Evolutionary conservation across 1,140 invertebrate genomes (phyloP).

Genomic region (Zaprionus taronus): DNA sequence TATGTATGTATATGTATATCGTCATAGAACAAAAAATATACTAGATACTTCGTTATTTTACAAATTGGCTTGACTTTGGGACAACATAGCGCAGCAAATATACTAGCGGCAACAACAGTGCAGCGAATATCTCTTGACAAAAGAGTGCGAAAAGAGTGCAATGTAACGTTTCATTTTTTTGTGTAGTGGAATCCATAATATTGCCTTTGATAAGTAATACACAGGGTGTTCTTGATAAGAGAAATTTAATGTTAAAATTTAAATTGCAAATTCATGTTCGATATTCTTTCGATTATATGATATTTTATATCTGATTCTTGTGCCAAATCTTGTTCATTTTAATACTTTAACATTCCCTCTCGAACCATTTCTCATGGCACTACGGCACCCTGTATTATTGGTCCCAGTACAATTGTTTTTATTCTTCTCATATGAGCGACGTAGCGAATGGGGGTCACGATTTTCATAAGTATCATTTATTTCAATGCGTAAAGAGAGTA

Average conservation of each 20-base stretch:
- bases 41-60: slow-evolving; percentile 60
- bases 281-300: neutral
- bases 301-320: neutral
- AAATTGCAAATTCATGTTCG: too few relatives aligned
- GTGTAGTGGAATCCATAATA: slow-evolving; percentile 5
- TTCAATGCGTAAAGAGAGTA: slow-evolving; percentile 29
- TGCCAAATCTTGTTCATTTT: too few relatives aligned
- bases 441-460: slow-evolving; percentile 72
- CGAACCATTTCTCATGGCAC: neutral
- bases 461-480: slow-evolving; percentile 81
- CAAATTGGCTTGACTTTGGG: slow-evolving; percentile 71
- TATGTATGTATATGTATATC: slow-evolving; percentile 68
- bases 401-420: slow-evolving; percentile 1
- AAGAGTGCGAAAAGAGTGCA: slow-evolving; percentile 41
- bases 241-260: neutral
- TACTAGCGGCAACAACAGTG: slow-evolving; percentile 43
- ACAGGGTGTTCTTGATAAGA: slow-evolving; percentile 16
- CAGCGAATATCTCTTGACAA: slow-evolving; percentile 61
- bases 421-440: slow-evolving; percentile 33
- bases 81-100: slow-evolving; percentile 37
- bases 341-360: neutral
- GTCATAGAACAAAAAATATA: slow-evolving; percentile 16
- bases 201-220: neutral
- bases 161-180: slow-evolving; percentile 15
- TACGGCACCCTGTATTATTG: slow-evolving; percentile 21